Evolutionary conservation across 2,797 vertebrate genomes (phyloP).

Genomic region (Geotrypetes seraphini): DNA sequence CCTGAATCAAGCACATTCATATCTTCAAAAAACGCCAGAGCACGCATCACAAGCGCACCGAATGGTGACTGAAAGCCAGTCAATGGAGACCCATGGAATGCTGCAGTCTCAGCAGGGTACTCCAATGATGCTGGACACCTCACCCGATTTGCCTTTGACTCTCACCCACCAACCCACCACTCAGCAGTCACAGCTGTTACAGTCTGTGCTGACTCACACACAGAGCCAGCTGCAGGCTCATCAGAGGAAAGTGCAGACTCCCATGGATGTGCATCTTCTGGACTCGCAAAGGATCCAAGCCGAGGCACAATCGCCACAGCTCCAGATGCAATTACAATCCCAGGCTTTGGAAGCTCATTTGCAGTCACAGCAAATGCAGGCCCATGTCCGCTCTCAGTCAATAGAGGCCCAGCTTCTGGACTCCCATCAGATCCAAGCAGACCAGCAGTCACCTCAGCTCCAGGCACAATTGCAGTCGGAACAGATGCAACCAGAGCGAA

Average conservation of each 20-base stretch:
- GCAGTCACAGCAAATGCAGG: conserved; percentile 65
- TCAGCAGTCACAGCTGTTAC: conserved; percentile 56
- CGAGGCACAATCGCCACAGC: conserved; percentile 69
- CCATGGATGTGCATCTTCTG: conserved; percentile 53
- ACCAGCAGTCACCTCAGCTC: conserved; percentile 38
- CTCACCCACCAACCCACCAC: conserved; percentile 28
- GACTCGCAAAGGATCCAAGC: conserved; percentile 69
- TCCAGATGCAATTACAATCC: conserved; percentile 74
- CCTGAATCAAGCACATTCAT: conserved; percentile 49
- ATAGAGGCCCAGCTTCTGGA: conserved; percentile 19
- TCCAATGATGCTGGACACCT: conserved; percentile 66
- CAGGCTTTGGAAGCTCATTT: conserved; percentile 67
- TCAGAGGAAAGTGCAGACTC: conserved; percentile 11
- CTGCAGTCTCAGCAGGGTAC: conserved; percentile 57
- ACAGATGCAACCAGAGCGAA: conserved; percentile 33
- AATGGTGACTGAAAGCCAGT: conserved; percentile 48
- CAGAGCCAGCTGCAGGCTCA: conserved; percentile 39
- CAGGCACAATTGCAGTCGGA: conserved; percentile 35
- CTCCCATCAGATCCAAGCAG: conserved; percentile 7
- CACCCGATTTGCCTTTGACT: conserved; percentile 56
- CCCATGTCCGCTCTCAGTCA: conserved; percentile 59
- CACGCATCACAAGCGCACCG: conserved; percentile 59
- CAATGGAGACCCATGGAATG: conserved; percentile 33
- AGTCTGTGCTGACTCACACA: conserved; percentile 81
- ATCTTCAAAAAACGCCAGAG: conserved; percentile 77